Conservation (phyloP, 1,140 invertebrate species). For the Bombus sylvicola region DNA sequence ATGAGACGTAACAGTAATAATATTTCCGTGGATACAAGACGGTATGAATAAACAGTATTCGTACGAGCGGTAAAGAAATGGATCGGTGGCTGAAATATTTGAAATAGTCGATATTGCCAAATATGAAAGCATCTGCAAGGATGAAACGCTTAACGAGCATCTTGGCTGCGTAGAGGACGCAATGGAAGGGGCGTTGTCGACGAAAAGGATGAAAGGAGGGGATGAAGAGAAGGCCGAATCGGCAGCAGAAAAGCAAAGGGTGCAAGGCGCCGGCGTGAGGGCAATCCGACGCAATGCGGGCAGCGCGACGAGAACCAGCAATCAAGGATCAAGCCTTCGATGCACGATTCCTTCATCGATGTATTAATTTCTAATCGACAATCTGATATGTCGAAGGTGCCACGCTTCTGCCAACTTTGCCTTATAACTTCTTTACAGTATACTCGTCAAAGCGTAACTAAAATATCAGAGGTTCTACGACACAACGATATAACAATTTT, state of each 20-base stretch:
- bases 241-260: slow-evolving; percentile 11
- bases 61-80: background rate
- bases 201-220: background rate
- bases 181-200: slow-evolving; percentile 21
- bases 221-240: background rate
- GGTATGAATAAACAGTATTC: too few relatives aligned
- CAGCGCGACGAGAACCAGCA: slow-evolving; percentile 27
- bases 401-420: background rate
- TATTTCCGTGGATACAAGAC: too few relatives aligned
- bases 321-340: background rate
- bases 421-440: too few relatives aligned
- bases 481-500: too few relatives aligned
- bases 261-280: slow-evolving; percentile 61
- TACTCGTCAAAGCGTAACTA: too few relatives aligned
- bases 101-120: background rate
- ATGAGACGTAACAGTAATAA: too few relatives aligned
- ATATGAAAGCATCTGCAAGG: too few relatives aligned
- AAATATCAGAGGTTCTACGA: too few relatives aligned
- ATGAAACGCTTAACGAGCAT: slow-evolving; percentile 13
- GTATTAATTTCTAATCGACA: background rate
- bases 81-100: background rate
- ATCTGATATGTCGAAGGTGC: background rate
- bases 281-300: slow-evolving; percentile 64
- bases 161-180: background rate
- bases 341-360: background rate